Base-by-base conservation (phyloP, 2,888 invertebrate genomes). In the Entomobrya multifasciata region DNA sequence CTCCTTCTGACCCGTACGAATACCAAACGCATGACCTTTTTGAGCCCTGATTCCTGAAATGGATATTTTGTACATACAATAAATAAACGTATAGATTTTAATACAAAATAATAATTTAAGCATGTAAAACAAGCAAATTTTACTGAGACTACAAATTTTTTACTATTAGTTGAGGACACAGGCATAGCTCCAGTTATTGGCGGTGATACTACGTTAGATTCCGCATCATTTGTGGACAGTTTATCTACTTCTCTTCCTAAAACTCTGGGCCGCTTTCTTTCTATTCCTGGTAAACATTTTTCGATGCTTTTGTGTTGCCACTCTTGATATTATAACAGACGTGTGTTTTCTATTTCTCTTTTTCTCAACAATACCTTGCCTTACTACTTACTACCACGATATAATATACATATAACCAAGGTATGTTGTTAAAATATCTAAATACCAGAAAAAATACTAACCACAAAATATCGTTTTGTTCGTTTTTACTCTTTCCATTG, bases 211-310 rank as follows among this genome's bases (percentile, higher is more conserved):
- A 85, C 67, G 76, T 83, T 85, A 80, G 90, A 90, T 55, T 79
- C 80, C 78, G 52, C 89, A 62, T 88, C 82, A 86, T 52, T 77
- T 77, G 87, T 81, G 81, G 84, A 88, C 86, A 78, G 84, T 83
- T 83, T 87, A 62, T 89, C 89, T 80, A 87, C 90, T 83, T 90
- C 91, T 77, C 87, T 89, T 67, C 90, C 90, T 52, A 90, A 90
- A 88, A 86, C 88, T 87, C 81, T 92, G 91, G 94, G 94, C 93
- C 95, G 95, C 93, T 95, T 95, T 93, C 95, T 95, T 94, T 94
- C 94, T 93, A 94, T 95, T 93, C 95, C 95, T 89, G 93, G 89
- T 90, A 89, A 89, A 49, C 47, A 74, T 30, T 72, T 57, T 86
- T 72, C 80, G 80, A 89, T 49, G 74, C 13, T 57, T 49, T 36